These are phyloP conservation scores for Platysteira castanea DNA, from an alignment of 2,113 vertebrate species.

Conservation along the genomic window DNA sequence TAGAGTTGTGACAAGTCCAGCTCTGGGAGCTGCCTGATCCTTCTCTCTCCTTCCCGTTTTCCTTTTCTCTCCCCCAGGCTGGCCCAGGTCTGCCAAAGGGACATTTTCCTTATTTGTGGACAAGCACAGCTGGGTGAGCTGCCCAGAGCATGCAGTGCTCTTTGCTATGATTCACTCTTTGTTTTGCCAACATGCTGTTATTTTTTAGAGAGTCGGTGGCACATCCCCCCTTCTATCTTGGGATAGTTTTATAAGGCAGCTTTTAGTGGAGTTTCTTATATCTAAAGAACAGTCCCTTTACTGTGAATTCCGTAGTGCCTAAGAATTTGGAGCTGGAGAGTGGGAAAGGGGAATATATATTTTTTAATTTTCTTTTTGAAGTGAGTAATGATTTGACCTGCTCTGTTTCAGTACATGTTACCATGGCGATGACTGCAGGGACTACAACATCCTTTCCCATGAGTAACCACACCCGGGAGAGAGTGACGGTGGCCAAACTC, in stretches of 20 bases:
- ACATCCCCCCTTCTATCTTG: not conserved
- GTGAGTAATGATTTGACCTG: slow-evolving; percentile 42
- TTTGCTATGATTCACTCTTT: not conserved
- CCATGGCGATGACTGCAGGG: slow-evolving; percentile 95
- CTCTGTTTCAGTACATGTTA: slow-evolving; percentile 74
- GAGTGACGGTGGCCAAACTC: slow-evolving; percentile 97
- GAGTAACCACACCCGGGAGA: slow-evolving; percentile 98
- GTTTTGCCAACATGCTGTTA: not conserved
- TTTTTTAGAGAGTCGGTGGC: not conserved
- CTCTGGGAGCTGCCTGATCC: not conserved
- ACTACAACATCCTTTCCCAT: slow-evolving; percentile 89
- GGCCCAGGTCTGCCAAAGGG: not conserved
- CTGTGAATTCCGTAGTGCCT: not conserved
- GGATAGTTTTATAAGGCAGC: not conserved
- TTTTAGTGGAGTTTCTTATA: not conserved
- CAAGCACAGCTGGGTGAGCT: not conserved
- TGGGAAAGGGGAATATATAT: not conserved
- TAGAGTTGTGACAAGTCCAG: not conserved
- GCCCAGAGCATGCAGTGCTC: not conserved
- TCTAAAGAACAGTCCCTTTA: not conserved
- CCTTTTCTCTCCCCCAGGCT: not conserved
- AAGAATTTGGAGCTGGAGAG: not conserved
- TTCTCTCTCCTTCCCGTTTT: not conserved
- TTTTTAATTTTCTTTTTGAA: not conserved
- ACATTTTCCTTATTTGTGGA: not conserved